Base-by-base conservation (phyloP, 2,113 vertebrate genomes). In the Sander vitreus region DNA sequence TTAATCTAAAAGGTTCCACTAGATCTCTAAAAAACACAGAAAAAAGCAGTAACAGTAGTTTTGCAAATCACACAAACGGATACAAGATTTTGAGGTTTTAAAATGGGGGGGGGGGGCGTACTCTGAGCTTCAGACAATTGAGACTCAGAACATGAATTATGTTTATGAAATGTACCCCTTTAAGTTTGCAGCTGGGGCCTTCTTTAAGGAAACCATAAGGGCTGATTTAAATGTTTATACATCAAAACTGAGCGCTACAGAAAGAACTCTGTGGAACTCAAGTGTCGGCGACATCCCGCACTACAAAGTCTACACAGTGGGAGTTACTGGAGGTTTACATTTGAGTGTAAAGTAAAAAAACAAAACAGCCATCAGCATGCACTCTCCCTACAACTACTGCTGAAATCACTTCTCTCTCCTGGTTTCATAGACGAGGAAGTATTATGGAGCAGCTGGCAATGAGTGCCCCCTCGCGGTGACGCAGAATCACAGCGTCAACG, bases 1-100 rank as follows among this genome's bases (percentile, higher is more conserved):
- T 75, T 78, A 1, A 3, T 64, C 73, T 89, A 80, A 85, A 81
- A 78, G 65, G 33, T 30, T 80, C 60, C 7, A 27, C 54, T 83
- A 73, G 30, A 66, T 68, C 47, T 74, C 71, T 82, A 83, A 86
- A 83, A 80, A 83, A 83, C 39, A 83, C 39, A 83, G 45, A 62
- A 36, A 84, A 47, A 3, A 69, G 65, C 54, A 57, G 27, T 54
- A 82, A 81, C 80, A 85, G 84, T 53, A 62, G 64, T 57, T 76
- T 12, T 25, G 64, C 33, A 83, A 85, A 75, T 55, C 33, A 87
- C 58, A 69, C 30, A 51, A 66, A 78, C 9, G 65, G 21, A 68
- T 48, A 71, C 48, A 84, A 85, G 73, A 85, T 19, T 59, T 19
- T 59, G 78, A 85, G 70, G 76, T 69, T 82, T 57, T 55, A 51